These are phyloP conservation scores for Chelonoidis abingdonii DNA, from an alignment of 2,113 vertebrate species.

Conservation along the genomic window DNA sequence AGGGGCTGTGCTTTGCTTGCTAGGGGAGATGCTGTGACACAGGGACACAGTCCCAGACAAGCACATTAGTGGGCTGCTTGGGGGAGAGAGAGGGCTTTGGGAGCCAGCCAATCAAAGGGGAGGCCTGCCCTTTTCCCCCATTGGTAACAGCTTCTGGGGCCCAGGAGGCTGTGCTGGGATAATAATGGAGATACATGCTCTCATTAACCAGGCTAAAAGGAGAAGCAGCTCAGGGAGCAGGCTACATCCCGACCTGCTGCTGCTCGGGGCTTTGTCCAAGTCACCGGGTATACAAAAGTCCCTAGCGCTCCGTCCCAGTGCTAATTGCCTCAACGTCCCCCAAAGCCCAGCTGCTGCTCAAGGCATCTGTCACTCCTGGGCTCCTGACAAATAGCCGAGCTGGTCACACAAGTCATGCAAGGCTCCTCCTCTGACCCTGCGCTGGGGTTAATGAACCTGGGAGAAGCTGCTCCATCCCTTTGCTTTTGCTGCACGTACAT, in stretches of 20 bases:
- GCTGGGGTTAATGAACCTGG: background rate
- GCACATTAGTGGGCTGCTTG: background rate
- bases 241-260: background rate
- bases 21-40: background rate
- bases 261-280: background rate
- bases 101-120: background rate
- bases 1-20: background rate
- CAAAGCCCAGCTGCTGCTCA: background rate
- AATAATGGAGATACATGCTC: background rate
- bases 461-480: background rate
- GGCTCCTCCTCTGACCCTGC: background rate
- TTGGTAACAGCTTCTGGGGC: background rate
- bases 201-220: background rate
- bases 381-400: background rate
- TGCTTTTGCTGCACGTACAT: background rate
- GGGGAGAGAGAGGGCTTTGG: background rate
- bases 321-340: background rate
- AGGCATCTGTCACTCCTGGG: background rate
- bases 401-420: background rate
- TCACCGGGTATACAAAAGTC: background rate
- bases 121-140: background rate
- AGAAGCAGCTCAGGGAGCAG: background rate
- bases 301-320: background rate
- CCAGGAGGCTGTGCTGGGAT: background rate
- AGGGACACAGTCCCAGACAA: background rate